These are phyloP conservation scores for Macrophya alboannulata DNA, from an alignment of 2,888 invertebrate genomes.

Conservation along the genomic window DNA sequence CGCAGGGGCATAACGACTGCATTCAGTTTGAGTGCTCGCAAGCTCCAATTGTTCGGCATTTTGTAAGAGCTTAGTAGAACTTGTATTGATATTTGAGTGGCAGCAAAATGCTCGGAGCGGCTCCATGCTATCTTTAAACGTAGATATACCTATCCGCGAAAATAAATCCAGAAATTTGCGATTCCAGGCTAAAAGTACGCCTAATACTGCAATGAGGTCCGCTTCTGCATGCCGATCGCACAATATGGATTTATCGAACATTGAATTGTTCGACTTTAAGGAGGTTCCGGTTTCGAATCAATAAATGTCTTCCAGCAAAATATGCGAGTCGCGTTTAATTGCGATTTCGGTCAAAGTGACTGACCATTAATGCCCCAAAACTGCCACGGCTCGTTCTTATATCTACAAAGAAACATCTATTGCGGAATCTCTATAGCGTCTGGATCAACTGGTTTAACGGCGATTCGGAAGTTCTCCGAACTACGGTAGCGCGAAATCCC, in stretches of 20 bases:
- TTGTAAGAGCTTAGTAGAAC: constrained; percentile 64
- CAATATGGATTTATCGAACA: background rate
- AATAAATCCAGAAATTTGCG: background rate
- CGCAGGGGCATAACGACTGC: constrained; percentile 69
- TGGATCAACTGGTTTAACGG: constrained; percentile 26
- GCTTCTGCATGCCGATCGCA: background rate
- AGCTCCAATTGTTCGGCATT: constrained; percentile 64
- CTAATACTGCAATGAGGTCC: background rate
- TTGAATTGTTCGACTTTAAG: background rate
- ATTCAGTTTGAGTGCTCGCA: constrained; percentile 70
- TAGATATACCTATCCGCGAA: background rate
- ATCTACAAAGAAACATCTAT: background rate
- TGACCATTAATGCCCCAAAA: background rate
- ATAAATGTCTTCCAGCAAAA: background rate
- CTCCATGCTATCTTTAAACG: constrained; percentile 9
- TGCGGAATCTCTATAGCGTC: background rate
- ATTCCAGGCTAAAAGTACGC: background rate
- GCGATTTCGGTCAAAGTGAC: background rate
- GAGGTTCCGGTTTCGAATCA: background rate
- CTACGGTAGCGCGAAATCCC: background rate
- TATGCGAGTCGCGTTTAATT: background rate
- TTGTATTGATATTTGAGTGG: constrained; percentile 71
- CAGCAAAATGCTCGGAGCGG: constrained; percentile 39
- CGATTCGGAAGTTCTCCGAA: constrained; percentile 1
- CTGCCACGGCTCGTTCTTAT: background rate